Evolutionary conservation across 2,888 invertebrate genomes (phyloP).

Genomic region (Sphinx pinastri): DNA sequence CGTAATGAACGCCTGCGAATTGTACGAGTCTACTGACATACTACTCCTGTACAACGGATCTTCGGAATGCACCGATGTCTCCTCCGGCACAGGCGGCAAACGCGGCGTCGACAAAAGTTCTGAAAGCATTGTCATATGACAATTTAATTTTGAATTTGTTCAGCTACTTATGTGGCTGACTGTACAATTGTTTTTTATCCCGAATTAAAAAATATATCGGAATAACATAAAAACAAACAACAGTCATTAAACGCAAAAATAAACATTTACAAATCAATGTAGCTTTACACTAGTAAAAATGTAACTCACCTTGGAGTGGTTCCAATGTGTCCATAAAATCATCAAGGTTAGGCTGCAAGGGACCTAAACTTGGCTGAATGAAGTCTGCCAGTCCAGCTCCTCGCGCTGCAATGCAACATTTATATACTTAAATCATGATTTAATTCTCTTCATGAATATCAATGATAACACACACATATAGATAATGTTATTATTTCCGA

Average conservation of each 20-base stretch:
- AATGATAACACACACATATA: constrained; percentile 9
- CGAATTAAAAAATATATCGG: too few species aligned
- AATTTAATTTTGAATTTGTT: too few species aligned
- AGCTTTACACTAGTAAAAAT: constrained; percentile 12
- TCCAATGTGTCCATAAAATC: constrained; percentile 97
- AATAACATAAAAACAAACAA: too few species aligned
- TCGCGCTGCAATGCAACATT: constrained; percentile 85
- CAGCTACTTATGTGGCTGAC: too few species aligned
- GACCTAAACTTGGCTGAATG: constrained; percentile 98
- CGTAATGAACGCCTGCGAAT: constrained; percentile 60
- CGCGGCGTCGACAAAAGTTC: constrained; percentile 75
- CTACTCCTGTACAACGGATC: constrained; percentile 77
- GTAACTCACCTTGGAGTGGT: constrained; percentile 88
- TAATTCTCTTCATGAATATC: not conserved
- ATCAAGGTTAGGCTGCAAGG: constrained; percentile 97
- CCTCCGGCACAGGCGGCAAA: constrained; percentile 85
- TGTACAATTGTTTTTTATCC: too few species aligned
- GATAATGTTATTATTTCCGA: constrained; percentile 19
- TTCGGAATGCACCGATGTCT: constrained; percentile 76
- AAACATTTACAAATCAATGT: too few species aligned
- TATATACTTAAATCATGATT: constrained; percentile 5
- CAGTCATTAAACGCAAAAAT: too few species aligned
- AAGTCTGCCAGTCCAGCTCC: constrained; percentile 96
- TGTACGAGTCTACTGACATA: constrained; percentile 74
- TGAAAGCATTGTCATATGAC: constrained; percentile 43